Base-by-base conservation (phyloP, 2,888 invertebrate species). In the Tachina grossa region DNA sequence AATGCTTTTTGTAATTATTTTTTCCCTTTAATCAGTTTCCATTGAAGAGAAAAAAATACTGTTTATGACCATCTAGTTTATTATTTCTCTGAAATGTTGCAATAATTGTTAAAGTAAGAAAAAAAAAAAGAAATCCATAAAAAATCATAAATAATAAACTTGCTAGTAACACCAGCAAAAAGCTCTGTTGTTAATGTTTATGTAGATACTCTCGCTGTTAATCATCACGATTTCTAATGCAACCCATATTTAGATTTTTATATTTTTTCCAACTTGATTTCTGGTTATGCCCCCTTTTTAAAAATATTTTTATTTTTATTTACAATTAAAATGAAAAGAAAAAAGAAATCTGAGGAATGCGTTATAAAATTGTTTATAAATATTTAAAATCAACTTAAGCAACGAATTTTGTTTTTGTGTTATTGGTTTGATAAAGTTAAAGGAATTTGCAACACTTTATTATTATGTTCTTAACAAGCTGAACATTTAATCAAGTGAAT, bases 191-290 rank as follows among this genome's bases (percentile, higher is more conserved):
- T 14, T 14, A 16, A 14, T 41, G 57, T 22, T 49, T 6, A 9
- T 6, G 41, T 51, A 45, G 31, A 31, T 31, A 31, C 31, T 31
- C 13, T 71, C 51, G n/a, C 51, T 79, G 71, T 83, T 83, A 66
- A 76, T 83, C 79, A 85, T 83, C 85, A 80, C 79, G 79, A 76
- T 80, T 83, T 85, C 72, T 80, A 85, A 83, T 71, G 79, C 83
- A 80, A 85, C 43, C 80, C 66, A 57, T 75, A 85, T 72, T 76
- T 68, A 68, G 49, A 72, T 69, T 68, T 53, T 41, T 43, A 1
- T 19, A 45, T 65, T 55, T 65, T 53, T 72, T 75, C 47, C 10
- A 10, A 43, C 61, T 75, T 31, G 2, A 47, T 74, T 55, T 45
- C 41, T 49, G 16, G 55, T 53, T 65, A 66, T 14, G 47, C 49